Evolutionary conservation across 2,888 invertebrate species (phyloP).

Genomic region (Melolontha melolontha): DNA sequence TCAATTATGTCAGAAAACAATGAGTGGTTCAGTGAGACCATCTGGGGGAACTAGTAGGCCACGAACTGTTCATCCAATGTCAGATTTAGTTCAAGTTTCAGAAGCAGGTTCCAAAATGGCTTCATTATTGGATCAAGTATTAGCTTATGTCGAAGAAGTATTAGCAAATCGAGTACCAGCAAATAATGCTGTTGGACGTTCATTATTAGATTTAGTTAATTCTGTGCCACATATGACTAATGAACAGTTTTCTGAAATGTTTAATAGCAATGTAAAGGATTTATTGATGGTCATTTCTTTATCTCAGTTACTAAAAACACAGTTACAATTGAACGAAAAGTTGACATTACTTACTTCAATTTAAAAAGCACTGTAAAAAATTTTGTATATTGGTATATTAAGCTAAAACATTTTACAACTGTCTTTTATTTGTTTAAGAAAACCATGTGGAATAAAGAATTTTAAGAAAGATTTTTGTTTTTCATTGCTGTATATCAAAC

Average conservation of each 20-base stretch:
- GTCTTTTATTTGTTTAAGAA: constrained; percentile 28
- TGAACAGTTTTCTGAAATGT: constrained; percentile 93
- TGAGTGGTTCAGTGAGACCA: constrained; percentile 61
- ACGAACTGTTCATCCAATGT: constrained; percentile 61
- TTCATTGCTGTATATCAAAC: not conserved
- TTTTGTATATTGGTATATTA: constrained; percentile 35
- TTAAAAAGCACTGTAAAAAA: constrained; percentile 38
- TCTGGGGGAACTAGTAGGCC: constrained; percentile 59
- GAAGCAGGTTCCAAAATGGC: constrained; percentile 86
- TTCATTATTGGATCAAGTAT: constrained; percentile 80
- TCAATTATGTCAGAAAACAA: constrained; percentile 87
- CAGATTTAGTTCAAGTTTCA: constrained; percentile 77
- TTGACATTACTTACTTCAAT: constrained; percentile 85
- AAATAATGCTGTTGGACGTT: constrained; percentile 91
- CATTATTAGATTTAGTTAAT: constrained; percentile 90
- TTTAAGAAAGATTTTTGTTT: constrained; percentile 14
- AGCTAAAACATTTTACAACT: constrained; percentile 30
- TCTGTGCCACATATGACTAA: constrained; percentile 91
- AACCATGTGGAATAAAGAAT: constrained; percentile 20
- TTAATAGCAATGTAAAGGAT: constrained; percentile 97
- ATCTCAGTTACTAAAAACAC: constrained; percentile 95
- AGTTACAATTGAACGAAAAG: constrained; percentile 96
- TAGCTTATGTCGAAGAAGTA: constrained; percentile 93
- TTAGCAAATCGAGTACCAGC: constrained; percentile 80
- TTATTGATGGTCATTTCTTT: constrained; percentile 97